Conservation (phyloP, 2,797 vertebrate species). For the Mus minutoides region DNA sequence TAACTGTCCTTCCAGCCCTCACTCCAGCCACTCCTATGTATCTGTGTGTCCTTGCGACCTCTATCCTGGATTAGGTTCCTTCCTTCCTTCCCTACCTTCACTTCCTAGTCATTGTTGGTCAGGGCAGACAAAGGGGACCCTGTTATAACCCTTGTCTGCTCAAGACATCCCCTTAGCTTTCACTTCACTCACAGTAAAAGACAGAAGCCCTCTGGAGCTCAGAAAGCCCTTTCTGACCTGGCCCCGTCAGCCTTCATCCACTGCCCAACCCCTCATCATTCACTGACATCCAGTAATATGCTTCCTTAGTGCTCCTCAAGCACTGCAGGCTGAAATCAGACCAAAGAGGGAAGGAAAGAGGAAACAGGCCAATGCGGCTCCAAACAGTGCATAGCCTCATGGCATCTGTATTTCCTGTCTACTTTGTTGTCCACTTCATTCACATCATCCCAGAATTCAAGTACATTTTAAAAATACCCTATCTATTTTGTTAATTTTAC, state of each 20-base stretch:
- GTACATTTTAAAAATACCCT: neutral
- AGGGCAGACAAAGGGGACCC: neutral
- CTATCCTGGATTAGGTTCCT: neutral
- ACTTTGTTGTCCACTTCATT: conserved; percentile 74
- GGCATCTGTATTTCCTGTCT: neutral
- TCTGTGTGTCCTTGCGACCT: conserved; percentile 1
- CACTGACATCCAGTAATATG: conserved; percentile 81
- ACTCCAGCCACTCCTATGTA: neutral
- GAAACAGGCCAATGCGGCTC: neutral
- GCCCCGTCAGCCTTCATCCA: neutral
- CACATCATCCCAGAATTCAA: conserved; percentile 79
- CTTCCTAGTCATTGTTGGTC: conserved; percentile 26
- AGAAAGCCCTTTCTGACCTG: conserved; percentile 17
- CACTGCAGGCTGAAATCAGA: neutral
- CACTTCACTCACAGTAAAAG: conserved; percentile 29
- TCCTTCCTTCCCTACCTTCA: neutral
- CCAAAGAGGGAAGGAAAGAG: neutral
- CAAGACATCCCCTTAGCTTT: neutral
- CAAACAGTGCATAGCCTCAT: neutral
- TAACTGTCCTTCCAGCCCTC: conserved; percentile 19
- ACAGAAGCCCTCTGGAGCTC: neutral
- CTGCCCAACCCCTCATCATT: neutral
- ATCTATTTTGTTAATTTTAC: conserved; percentile 17
- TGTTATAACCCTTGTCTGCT: conserved; percentile 2
- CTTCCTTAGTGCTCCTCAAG: conserved; percentile 87